phyloP scores from a whole-genome alignment of 35 echinoderm and acorn worm genomes.

The Patiria miniata region DNA sequence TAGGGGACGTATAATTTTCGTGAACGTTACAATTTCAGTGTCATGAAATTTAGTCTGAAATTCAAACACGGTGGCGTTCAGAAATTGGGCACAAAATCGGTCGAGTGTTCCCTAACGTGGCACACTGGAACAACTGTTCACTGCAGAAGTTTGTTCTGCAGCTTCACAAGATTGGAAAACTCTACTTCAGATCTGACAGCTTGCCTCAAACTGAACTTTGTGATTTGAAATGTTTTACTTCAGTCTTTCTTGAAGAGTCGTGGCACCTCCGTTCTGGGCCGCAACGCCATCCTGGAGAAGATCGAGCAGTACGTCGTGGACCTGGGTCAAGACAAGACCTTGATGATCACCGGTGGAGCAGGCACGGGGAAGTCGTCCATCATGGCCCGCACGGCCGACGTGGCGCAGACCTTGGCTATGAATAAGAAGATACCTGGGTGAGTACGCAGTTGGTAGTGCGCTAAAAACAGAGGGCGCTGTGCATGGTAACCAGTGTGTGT shows the following conservation, averaged over 20 bases:
- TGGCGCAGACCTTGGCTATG: slow-evolving; percentile 79
- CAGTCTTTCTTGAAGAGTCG: slow-evolving; percentile 98
- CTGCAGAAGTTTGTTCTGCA: too few relatives aligned
- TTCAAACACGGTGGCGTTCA: too few relatives aligned
- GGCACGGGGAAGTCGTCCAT: slow-evolving; percentile 95
- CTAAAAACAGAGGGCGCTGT: neutral
- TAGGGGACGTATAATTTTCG: too few relatives aligned
- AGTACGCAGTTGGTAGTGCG: neutral
- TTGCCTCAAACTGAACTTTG: too few relatives aligned
- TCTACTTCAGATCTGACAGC: too few relatives aligned
- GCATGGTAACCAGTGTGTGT: too few relatives aligned
- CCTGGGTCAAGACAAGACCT: slow-evolving; percentile 60
- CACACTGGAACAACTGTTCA: too few relatives aligned
- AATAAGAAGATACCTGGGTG: slow-evolving; percentile 88
- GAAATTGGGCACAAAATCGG: too few relatives aligned
- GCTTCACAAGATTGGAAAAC: too few relatives aligned
- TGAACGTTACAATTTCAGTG: too few relatives aligned
- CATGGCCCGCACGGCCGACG: slow-evolving; percentile 87
- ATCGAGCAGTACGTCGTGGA: slow-evolving; percentile 81
- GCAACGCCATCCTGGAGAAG: slow-evolving; percentile 75
- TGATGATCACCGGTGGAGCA: slow-evolving; percentile 83
- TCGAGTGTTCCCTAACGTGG: too few relatives aligned
- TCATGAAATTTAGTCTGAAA: too few relatives aligned
- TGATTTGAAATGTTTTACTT: slow-evolving; percentile 2
- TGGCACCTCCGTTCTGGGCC: slow-evolving; percentile 77